Conservation (phyloP, 2,888 invertebrate genomes). For the Chrysolina oricalcia region DNA sequence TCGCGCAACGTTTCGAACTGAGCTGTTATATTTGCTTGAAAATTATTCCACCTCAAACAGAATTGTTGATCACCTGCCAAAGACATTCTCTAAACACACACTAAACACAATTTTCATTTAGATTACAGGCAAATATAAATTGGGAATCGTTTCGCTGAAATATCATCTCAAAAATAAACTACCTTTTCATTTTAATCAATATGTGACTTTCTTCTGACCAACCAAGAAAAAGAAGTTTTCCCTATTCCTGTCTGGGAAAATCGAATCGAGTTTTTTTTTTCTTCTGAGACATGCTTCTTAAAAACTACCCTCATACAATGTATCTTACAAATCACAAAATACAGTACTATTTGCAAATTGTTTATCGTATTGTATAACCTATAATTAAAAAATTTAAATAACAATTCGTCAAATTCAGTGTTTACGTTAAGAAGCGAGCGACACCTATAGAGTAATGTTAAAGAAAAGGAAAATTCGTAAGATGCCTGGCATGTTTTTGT, state of each 20-base stretch:
- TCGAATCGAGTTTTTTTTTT: conserved; percentile 17
- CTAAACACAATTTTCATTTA: conserved; percentile 43
- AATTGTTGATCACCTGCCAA: conserved; percentile 86
- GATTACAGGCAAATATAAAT: conserved; percentile 54
- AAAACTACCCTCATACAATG: not conserved
- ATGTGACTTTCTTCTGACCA: conserved; percentile 69
- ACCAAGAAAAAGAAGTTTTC: conserved; percentile 71
- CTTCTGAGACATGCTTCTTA: not conserved
- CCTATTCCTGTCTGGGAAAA: conserved; percentile 57
- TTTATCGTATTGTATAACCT: not conserved
- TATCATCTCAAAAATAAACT: conserved; percentile 67
- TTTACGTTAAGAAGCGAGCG: not conserved
- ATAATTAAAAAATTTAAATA: conserved; percentile 4
- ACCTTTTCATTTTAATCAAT: conserved; percentile 71
- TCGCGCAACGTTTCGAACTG: conserved; percentile 89
- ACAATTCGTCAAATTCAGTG: not conserved
- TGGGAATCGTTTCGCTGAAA: conserved; percentile 54
- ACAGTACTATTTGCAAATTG: too few relatives aligned
- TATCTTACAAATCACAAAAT: too few relatives aligned
- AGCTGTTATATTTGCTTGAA: conserved; percentile 89
- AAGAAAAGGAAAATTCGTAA: too few relatives aligned
- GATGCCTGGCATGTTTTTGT: too few relatives aligned
- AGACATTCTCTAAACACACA: conserved; percentile 60
- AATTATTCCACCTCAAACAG: conserved; percentile 93
- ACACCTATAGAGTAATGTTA: not conserved